Evolutionary conservation across 2,797 vertebrate species (phyloP).

Genomic region (Botia almorhae): DNA sequence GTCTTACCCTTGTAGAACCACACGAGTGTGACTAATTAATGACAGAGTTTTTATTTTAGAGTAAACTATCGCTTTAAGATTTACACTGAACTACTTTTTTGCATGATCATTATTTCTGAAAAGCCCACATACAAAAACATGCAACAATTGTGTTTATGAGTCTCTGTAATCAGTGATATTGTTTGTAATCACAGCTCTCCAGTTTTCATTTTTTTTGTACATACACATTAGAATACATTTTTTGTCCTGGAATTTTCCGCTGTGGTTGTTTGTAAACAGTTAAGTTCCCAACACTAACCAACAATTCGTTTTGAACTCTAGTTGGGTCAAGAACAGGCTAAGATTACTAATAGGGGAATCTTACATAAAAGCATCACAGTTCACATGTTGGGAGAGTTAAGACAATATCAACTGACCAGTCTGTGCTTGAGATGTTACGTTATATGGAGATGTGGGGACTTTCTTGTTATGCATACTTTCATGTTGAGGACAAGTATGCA

Average conservation of each 20-base stretch:
- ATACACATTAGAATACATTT: not conserved
- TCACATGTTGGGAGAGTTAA: not conserved
- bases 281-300: not conserved
- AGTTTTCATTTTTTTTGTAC: not conserved
- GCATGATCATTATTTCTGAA: not conserved
- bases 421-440: conserved; percentile 6
- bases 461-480: conserved; percentile 31
- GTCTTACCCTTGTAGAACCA: no score
- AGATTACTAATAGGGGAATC: conserved; percentile 1
- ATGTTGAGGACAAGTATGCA: not conserved
- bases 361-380: not conserved
- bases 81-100: not conserved
- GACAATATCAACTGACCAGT: conserved; percentile 41
- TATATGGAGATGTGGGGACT: conserved; percentile 27
- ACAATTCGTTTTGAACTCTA: not conserved
- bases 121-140: not conserved
- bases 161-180: not conserved
- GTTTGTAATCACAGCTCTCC: not conserved
- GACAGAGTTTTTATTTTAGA: no score
- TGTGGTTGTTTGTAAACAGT: not conserved
- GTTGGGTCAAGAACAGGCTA: not conserved
- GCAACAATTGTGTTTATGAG: not conserved
- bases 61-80: not conserved
- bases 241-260: not conserved
- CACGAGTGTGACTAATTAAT: no score